Base-by-base conservation (phyloP, 2,113 vertebrate species). In the Butorides virescens region DNA sequence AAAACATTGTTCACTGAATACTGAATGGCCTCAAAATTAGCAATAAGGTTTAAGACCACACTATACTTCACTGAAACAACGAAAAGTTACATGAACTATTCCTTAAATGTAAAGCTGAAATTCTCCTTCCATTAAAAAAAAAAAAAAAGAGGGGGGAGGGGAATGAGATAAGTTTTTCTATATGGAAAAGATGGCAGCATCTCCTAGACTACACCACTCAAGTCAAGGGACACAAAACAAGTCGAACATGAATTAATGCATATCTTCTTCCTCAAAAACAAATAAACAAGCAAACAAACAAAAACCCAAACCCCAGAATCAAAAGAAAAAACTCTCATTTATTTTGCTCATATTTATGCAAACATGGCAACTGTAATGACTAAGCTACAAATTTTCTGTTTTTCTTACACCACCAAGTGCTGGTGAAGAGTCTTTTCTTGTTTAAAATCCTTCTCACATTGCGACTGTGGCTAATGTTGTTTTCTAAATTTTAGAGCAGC, bases 141-240 rank as follows among this genome's bases (percentile, higher is more conserved):
- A 27, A 39, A 16, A 3, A 17, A 11, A 12, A 15, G 13, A 6
- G 5, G 2, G 3, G 3, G 7, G 11, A 6, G 3, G 27, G 27
- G 30, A 67, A 9, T 6, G 13, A 68, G 12, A 2, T 4, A 36
- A 74, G 10, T 58, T 87, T 66, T 90, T 75, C 19, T 42, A 7
- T n/a, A 37, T 32, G 37, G 44, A 86, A 82, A 86, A 65, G 20
- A 75, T 30, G 17, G 83, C 23, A 76, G 47, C 15, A 83, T 32
- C 29, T 79, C 74, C 75, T 52, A 52, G 32, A 34, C 34, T 81
- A 75, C 26, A 65, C 11, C 27, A 56, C 10, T 52, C 67, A 68
- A 72, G 13, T 63, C 37, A 70, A 16, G 10, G 19, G 25, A 52
- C 18, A 46, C 39, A 65, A 88, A 92, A 49, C 7, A 94, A 76